These are phyloP conservation scores for Drosophila arawakana DNA, from an alignment of 1,140 invertebrate genomes.

Conservation along the genomic window DNA sequence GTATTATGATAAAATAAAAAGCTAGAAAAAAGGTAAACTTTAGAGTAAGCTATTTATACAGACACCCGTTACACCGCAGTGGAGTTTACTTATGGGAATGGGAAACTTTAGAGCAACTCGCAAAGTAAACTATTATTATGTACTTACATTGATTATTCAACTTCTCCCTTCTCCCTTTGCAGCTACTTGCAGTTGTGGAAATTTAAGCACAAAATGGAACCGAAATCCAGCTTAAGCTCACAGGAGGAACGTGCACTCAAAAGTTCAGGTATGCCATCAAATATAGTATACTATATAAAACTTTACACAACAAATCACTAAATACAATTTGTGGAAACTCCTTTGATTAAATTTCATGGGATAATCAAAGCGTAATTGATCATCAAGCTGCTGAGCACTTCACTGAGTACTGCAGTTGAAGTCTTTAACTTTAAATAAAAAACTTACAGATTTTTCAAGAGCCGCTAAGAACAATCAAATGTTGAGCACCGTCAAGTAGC, in stretches of 20 bases:
- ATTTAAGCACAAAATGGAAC: conserved; percentile 60
- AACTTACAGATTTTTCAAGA: conserved; percentile 4
- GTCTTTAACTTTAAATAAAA: no score
- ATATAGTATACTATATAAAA: conserved; percentile 18
- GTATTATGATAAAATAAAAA: conserved; percentile 21
- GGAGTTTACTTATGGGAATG: no score
- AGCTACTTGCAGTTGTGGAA: conserved; percentile 46
- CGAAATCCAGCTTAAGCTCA: conserved; percentile 72
- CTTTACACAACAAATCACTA: conserved; percentile 19
- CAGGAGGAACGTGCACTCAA: conserved; percentile 73
- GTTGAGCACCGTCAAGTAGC: conserved; percentile 13
- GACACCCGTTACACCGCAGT: background rate
- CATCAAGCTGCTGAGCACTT: no score
- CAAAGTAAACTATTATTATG: conserved; percentile 76
- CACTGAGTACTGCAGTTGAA: no score
- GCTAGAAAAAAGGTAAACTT: conserved; percentile 6
- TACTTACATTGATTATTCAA: conserved; percentile 78
- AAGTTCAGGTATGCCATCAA: conserved; percentile 72
- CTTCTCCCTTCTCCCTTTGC: conserved; percentile 67
- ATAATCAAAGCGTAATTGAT: no score
- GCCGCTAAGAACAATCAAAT: conserved; percentile 37
- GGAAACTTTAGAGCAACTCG: conserved; percentile 18
- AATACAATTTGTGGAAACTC: conserved; percentile 1
- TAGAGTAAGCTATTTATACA: conserved; percentile 16
- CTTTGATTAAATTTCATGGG: background rate